Conservation (phyloP, 2,888 invertebrate genomes). For the Andrena trimmerana region DNA sequence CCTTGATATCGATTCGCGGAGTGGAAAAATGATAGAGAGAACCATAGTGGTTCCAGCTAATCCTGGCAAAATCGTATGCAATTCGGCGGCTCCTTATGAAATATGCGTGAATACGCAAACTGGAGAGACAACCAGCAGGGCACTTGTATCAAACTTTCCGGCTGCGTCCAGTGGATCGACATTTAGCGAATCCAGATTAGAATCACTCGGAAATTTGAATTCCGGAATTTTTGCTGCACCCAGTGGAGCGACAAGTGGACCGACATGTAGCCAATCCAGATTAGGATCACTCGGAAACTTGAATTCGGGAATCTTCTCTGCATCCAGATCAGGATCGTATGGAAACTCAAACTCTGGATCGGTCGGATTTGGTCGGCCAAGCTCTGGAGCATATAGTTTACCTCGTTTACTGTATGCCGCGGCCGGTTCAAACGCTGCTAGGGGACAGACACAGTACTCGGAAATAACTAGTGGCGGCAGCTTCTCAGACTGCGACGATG, state of each 20-base stretch:
- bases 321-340: not conserved
- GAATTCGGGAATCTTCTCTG: not conserved
- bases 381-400: not conserved
- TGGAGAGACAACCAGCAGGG: constrained; percentile 39
- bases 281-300: not conserved
- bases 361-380: not conserved
- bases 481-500: constrained; percentile 32
- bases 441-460: constrained; percentile 5
- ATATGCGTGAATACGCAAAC: constrained; percentile 41
- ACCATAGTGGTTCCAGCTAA: constrained; percentile 71
- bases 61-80: constrained; percentile 68
- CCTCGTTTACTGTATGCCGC: constrained; percentile 9
- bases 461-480: not conserved
- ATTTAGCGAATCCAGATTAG: too few relatives aligned
- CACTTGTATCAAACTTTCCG: not conserved
- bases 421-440: not conserved
- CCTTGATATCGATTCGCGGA: constrained; percentile 13
- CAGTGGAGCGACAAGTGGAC: too few relatives aligned
- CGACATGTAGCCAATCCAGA: too few relatives aligned
- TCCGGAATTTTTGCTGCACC: not conserved
- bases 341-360: constrained; percentile 10
- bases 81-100: constrained; percentile 40
- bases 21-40: constrained; percentile 33
- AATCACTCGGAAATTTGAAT: too few relatives aligned
- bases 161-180: not conserved